Conservation (phyloP, 2,888 invertebrate species). For the Meghimatium bilineatum region DNA sequence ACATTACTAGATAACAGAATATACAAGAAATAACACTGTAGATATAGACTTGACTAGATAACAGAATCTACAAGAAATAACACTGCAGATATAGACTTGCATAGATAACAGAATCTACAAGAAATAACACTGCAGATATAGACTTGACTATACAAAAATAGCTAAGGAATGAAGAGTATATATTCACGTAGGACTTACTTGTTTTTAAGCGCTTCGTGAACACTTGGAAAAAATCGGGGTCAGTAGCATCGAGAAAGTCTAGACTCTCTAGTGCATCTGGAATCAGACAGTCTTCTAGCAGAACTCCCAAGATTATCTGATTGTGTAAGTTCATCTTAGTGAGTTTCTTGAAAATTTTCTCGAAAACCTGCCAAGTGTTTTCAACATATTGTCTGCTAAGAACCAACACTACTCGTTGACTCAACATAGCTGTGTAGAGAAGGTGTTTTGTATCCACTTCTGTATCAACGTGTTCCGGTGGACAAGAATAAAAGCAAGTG, state of each 20-base stretch:
- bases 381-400: conserved; percentile 63
- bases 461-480: conserved; percentile 39
- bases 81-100: too few relatives aligned
- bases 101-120: too few relatives aligned
- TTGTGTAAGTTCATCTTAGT: conserved; percentile 65
- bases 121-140: too few relatives aligned
- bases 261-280: conserved; percentile 65
- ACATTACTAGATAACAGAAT: too few relatives aligned
- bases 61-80: too few relatives aligned
- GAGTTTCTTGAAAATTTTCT: conserved; percentile 65
- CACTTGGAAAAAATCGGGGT: conserved; percentile 61
- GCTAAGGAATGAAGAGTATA: too few relatives aligned
- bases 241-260: conserved; percentile 62
- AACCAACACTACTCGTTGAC: conserved; percentile 68
- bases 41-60: too few relatives aligned
- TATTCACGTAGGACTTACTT: too few relatives aligned
- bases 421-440: conserved; percentile 70
- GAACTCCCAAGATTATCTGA: conserved; percentile 66
- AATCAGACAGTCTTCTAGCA: conserved; percentile 66
- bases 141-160: too few relatives aligned
- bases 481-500: conserved; percentile 54
- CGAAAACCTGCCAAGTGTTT: conserved; percentile 65
- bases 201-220: conserved; percentile 62
- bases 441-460: conserved; percentile 53
- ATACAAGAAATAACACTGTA: too few relatives aligned